These are phyloP conservation scores for Cydia amplana DNA, from an alignment of 1,140 invertebrate species.

Conservation along the genomic window DNA sequence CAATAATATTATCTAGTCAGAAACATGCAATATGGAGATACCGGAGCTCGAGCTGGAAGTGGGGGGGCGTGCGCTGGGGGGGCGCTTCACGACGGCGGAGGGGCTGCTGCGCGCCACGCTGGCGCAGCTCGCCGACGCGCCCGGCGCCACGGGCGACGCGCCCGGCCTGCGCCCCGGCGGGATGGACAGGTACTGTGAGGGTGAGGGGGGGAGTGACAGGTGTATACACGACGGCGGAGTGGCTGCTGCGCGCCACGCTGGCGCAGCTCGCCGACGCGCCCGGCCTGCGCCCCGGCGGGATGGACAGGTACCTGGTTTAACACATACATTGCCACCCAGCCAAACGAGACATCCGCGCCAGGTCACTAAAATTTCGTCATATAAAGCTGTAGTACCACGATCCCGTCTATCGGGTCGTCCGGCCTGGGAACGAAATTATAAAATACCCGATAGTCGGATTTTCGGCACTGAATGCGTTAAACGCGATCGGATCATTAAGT, in stretches of 20 bases:
- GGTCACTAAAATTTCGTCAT: too few relatives aligned
- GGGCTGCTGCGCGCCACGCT: slow-evolving; percentile 86
- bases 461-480: too few relatives aligned
- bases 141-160: slow-evolving; percentile 86
- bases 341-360: too few relatives aligned
- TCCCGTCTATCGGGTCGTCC: too few relatives aligned
- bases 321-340: too few relatives aligned
- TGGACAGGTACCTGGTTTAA: slow-evolving; percentile 65
- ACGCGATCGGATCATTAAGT: too few relatives aligned
- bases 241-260: slow-evolving; percentile 84
- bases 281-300: slow-evolving; percentile 79
- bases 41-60: slow-evolving; percentile 95
- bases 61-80: slow-evolving; percentile 91
- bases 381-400: too few relatives aligned
- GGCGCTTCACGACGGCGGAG: slow-evolving; percentile 97
- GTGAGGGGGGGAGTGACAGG: neutral
- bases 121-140: slow-evolving; percentile 85
- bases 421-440: too few relatives aligned
- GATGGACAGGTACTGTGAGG: slow-evolving; percentile 68
- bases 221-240: slow-evolving; percentile 93
- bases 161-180: slow-evolving; percentile 78
- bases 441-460: too few relatives aligned
- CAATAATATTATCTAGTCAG: slow-evolving; percentile 82
- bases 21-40: slow-evolving; percentile 92
- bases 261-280: slow-evolving; percentile 85